Evolutionary conservation across 2,797 vertebrate species (phyloP).

Genomic region (Phoebastria nigripes): DNA sequence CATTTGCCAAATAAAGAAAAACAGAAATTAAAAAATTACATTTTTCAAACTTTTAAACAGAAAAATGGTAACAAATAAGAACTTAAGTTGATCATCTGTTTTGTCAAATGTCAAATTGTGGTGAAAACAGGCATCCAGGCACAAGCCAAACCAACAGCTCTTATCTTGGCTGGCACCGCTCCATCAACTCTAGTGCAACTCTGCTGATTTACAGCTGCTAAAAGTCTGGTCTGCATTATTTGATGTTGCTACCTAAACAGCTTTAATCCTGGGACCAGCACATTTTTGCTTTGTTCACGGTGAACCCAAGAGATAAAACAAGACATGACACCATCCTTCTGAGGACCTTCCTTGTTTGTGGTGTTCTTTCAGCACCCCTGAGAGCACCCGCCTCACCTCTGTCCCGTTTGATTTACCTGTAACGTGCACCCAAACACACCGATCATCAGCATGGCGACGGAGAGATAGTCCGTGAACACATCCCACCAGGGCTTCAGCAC

Average conservation of each 20-base stretch:
- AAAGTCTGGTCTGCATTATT: not conserved
- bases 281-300: not conserved
- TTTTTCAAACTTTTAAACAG: not conserved
- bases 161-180: not conserved
- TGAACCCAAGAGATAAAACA: not conserved
- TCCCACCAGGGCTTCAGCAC: constrained; percentile 99
- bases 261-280: not conserved
- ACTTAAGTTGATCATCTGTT: not conserved
- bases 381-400: accelerated
- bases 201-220: not conserved
- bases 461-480: constrained; percentile 96
- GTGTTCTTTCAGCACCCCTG: not conserved
- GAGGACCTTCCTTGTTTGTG: not conserved
- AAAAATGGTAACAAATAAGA: not conserved
- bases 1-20: not conserved
- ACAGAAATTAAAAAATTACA: not conserved
- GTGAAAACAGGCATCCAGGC: not conserved
- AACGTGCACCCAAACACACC: constrained; percentile 96
- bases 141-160: not conserved
- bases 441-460: constrained; percentile 97
- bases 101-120: not conserved
- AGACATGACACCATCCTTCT: not conserved
- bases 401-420: constrained; percentile 79
- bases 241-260: constrained; percentile 18
- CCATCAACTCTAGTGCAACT: not conserved